Base-by-base conservation (phyloP, 2,113 vertebrate species). In the Hymenochirus boettgeri region DNA sequence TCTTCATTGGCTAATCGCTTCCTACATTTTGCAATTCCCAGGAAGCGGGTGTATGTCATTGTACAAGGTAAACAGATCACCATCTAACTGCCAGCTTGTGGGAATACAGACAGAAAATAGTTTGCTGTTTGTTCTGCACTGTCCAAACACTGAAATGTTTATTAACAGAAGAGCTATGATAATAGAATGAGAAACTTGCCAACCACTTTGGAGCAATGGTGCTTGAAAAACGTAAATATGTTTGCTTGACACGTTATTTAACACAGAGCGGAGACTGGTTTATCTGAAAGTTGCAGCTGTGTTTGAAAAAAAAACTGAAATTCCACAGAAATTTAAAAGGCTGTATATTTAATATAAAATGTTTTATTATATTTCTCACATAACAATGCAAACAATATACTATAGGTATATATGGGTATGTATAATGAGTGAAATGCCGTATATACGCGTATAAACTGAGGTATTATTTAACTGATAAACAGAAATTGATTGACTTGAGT, bases 141-240 rank as follows among this genome's bases (percentile, higher is more conserved):
- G 48, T 71, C 70, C 74, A 75, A 77, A 76, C 47, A 67, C 6
- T 73, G 77, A 58, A n/a, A 29, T 63, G 61, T 58, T 57, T 62
- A 37, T 62, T 70, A 15, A 60, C 70, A 25, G 22, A n/a, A n/a
- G n/a, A 66, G 11, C 11, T 8, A 4, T 71, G 65, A 2, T 61
- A 72, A 72, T 7, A 65, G 70, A 61, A 26, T 9, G 17, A 19
- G 18, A 23, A 57, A 72, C 47, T 19, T 12, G 71, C 66, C 57
- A 62, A 1, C 33, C 74, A 53, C 72, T 74, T 9, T 66, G 61
- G 71, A n/a, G 57, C 53, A 3, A n/a, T 26, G 65, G 33, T n/a
- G 33, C 33, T 35, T 7, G 48, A 71, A 57, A 31, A 50, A 42
- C 52, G 26, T 4, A 61, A 62, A 76, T 17, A 69, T 9, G 62